phyloP scores from a whole-genome alignment of 1,140 invertebrate species.

The Ctenoplectra terminalis region DNA sequence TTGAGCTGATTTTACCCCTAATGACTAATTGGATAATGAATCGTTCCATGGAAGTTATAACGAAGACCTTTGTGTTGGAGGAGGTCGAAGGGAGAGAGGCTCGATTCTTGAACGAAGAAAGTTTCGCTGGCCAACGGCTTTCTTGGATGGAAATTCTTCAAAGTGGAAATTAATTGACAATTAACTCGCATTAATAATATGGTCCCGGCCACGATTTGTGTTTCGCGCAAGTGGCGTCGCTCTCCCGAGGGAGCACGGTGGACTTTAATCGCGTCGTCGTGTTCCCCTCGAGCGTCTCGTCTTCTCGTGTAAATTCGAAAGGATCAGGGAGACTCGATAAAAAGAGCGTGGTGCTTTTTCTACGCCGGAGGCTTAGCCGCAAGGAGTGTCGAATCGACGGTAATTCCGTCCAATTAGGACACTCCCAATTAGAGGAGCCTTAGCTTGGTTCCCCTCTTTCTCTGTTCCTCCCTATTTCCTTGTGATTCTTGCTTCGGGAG shows the following conservation, averaged over 20 bases:
- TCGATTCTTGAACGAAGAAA: neutral
- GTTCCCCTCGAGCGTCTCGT: slow-evolving; percentile 42
- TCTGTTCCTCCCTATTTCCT: slow-evolving; percentile 24
- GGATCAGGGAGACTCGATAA: slow-evolving; percentile 63
- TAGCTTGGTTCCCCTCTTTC: slow-evolving; percentile 57
- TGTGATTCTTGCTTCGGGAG: slow-evolving; percentile 3
- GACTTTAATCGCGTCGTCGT: slow-evolving; percentile 46
- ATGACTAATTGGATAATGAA: slow-evolving; percentile 44
- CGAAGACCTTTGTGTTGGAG: slow-evolving; percentile 14
- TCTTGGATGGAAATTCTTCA: slow-evolving; percentile 23
- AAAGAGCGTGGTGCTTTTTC: slow-evolving; percentile 61
- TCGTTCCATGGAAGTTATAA: slow-evolving; percentile 19
- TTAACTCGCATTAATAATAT: slow-evolving; percentile 62
- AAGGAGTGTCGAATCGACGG: slow-evolving; percentile 66
- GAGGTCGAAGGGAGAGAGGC: neutral
- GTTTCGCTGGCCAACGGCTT: neutral
- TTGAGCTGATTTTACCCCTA: neutral
- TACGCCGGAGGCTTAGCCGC: slow-evolving; percentile 56
- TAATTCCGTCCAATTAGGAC: slow-evolving; percentile 74
- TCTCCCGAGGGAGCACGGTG: slow-evolving; percentile 4
- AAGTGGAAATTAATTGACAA: slow-evolving; percentile 66
- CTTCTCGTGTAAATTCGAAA: slow-evolving; percentile 61
- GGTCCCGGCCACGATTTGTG: slow-evolving; percentile 22
- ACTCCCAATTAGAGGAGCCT: slow-evolving; percentile 72
- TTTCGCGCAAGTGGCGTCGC: slow-evolving; percentile 39